These are phyloP conservation scores for Sebastes minor DNA, from an alignment of 2,797 vertebrate species.

Conservation along the genomic window DNA sequence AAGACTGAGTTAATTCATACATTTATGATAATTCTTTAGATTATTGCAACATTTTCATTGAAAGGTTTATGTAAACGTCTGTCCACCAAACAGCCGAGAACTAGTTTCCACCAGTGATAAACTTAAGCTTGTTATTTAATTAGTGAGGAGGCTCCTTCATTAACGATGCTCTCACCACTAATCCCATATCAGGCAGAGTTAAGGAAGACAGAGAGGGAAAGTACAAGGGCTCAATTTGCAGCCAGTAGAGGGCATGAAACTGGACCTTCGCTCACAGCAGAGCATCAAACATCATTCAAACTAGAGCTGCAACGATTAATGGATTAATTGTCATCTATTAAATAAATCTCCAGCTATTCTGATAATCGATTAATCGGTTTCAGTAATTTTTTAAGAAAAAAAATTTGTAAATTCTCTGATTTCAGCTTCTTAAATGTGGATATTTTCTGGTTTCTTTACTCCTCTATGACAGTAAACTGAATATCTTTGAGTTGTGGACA, in stretches of 20 bases:
- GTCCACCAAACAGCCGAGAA: constrained; percentile 2
- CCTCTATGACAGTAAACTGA: too few relatives aligned
- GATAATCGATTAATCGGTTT: too few relatives aligned
- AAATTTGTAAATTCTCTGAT: too few relatives aligned
- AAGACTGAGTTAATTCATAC: neutral
- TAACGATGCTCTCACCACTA: constrained; percentile 48
- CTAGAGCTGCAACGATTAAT: too few relatives aligned
- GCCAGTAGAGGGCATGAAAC: constrained; percentile 14
- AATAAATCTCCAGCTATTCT: too few relatives aligned
- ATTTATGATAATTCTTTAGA: too few relatives aligned
- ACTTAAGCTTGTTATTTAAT: constrained; percentile 59
- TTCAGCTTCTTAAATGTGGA: too few relatives aligned
- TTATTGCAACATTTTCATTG: neutral
- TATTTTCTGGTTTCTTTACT: too few relatives aligned
- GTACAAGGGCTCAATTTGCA: constrained; percentile 43
- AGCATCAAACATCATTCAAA: neutral
- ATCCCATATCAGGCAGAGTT: constrained; percentile 62
- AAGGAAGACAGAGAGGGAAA: constrained; percentile 49
- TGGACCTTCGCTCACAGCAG: neutral
- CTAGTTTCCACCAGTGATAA: constrained; percentile 24
- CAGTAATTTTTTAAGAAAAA: too few relatives aligned
- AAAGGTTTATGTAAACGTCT: neutral
- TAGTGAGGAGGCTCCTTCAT: constrained; percentile 45
- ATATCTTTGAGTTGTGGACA: too few relatives aligned
- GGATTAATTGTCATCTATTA: too few relatives aligned